A percentile compares a stretch with the other conserved stretches of the same genome.
phyloP scores from a whole-genome alignment of 2,113 vertebrate species.

The Neomonachus schauinslandi region DNA sequence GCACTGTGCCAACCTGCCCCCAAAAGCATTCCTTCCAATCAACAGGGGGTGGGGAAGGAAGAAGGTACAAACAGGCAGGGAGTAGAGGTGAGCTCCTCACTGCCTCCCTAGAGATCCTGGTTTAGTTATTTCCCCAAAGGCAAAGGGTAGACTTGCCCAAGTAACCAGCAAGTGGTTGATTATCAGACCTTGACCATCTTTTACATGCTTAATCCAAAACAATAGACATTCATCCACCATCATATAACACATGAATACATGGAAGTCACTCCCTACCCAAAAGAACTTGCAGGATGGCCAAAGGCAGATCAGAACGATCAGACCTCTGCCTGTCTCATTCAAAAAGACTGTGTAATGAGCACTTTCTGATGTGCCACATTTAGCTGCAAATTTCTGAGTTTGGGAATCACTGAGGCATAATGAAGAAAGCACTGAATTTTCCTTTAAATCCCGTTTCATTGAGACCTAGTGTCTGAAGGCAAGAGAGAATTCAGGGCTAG shows the following conservation, averaged over 20 bases:
- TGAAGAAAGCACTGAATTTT: neutral
- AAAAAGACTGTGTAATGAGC: neutral
- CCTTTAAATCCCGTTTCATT: neutral
- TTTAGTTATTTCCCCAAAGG: neutral
- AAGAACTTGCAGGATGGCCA: neutral
- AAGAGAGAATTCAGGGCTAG: neutral
- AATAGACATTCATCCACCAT: too few relatives aligned
- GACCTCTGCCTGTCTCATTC: neutral
- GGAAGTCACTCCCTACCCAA: neutral
- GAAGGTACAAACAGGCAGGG: neutral
- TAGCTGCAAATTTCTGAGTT: neutral
- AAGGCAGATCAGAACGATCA: neutral
- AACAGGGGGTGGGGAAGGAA: too few relatives aligned
- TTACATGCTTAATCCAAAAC: neutral
- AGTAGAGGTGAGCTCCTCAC: neutral
- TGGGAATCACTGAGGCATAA: neutral
- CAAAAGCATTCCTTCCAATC: neutral
- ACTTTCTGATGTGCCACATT: neutral
- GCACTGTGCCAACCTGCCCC: neutral
- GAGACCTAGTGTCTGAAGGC: neutral
- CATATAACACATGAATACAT: rapidly evolving
- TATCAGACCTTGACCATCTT: neutral
- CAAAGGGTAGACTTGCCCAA: neutral
- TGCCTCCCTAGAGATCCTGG: neutral
- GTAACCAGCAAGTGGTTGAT: neutral